Evolutionary conservation across 2,113 vertebrate genomes (phyloP).

Genomic region (Platysteira castanea): DNA sequence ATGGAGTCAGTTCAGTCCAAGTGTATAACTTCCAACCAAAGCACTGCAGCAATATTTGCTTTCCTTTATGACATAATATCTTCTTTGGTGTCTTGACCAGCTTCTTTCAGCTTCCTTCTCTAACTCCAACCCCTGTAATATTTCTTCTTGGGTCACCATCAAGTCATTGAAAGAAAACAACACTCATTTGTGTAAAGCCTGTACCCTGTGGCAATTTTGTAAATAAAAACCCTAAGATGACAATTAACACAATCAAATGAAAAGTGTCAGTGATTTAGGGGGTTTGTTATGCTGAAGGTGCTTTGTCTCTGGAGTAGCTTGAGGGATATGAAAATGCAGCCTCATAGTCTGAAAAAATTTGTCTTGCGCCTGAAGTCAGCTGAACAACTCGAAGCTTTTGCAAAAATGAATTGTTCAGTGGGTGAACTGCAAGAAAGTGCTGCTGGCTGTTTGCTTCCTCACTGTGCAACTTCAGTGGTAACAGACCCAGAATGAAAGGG

Average conservation of each 20-base stretch:
- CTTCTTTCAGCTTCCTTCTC: background rate
- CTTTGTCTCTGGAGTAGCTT: no score
- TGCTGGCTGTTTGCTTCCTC: background rate
- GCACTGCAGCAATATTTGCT: background rate
- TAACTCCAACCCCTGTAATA: background rate
- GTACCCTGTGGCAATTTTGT: background rate
- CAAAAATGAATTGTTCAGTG: background rate
- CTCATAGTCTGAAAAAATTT: background rate
- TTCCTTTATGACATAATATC: background rate
- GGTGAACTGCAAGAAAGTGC: background rate
- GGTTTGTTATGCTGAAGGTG: background rate
- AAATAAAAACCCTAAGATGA: background rate
- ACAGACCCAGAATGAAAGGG: background rate
- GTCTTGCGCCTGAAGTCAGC: background rate
- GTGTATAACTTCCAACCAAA: background rate
- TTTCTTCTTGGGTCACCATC: background rate
- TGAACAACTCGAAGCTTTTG: background rate
- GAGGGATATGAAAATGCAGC: background rate
- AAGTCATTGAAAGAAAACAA: background rate
- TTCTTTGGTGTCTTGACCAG: background rate
- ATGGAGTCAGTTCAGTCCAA: background rate
- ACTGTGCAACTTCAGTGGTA: accelerated
- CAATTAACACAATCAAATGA: background rate
- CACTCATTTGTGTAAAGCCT: background rate
- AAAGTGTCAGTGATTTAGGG: background rate